phyloP scores from a whole-genome alignment of 2,113 vertebrate genomes.

The Archocentrus centrarchus region DNA sequence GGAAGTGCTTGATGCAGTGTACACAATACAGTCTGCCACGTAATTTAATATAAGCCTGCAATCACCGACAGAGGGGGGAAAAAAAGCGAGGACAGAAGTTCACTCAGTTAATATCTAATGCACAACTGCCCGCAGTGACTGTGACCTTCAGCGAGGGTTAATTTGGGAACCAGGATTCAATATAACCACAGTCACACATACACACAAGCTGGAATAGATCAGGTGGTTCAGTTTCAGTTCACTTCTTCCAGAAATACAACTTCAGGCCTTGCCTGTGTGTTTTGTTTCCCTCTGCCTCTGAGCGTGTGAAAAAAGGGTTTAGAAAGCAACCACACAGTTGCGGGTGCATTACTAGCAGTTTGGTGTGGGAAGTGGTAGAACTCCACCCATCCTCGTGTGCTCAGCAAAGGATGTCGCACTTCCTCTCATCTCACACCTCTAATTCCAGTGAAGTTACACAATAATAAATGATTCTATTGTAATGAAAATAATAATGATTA shows the following conservation, averaged over 20 bases:
- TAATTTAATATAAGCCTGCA: constrained; percentile 14
- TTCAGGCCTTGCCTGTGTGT: neutral
- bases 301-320: constrained; percentile 31
- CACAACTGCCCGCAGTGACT: neutral
- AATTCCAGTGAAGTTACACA: neutral
- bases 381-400: constrained; percentile 57
- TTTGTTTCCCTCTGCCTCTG: neutral
- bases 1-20: constrained; percentile 32
- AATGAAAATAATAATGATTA: neutral
- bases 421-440: constrained; percentile 38
- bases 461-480: neutral
- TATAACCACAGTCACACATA: neutral
- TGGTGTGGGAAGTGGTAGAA: constrained; percentile 51
- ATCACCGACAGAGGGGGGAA: neutral
- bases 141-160: constrained; percentile 3
- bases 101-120: constrained; percentile 2
- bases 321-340: constrained; percentile 38
- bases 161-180: constrained; percentile 10
- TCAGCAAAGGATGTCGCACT: constrained; percentile 50
- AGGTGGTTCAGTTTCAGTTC: neutral
- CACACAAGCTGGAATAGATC: neutral
- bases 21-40: constrained; percentile 40
- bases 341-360: neutral
- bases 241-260: neutral
- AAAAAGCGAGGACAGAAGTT: neutral